Evolutionary conservation across 2,113 vertebrate genomes (phyloP).

Genomic region (Scomber scombrus): DNA sequence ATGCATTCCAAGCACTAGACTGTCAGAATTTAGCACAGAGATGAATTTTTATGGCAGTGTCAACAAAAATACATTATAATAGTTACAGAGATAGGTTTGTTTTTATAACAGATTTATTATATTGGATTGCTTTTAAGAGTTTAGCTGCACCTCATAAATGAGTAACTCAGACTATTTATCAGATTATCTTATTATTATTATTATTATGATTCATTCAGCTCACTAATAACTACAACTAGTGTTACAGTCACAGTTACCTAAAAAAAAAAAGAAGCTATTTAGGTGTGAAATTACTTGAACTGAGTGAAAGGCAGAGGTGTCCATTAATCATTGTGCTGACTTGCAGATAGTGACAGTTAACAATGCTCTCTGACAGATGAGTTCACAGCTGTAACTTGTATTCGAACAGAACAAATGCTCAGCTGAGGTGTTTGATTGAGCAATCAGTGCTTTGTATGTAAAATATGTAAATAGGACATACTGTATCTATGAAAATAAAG

Average conservation of each 20-base stretch:
- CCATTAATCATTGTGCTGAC: conserved; percentile 4
- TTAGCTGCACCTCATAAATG: neutral
- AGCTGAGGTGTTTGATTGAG: conserved; percentile 15
- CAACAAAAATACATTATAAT: neutral
- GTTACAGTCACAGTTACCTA: neutral
- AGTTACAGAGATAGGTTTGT: too few species aligned
- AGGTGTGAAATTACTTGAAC: conserved; percentile 7
- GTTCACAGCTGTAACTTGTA: neutral
- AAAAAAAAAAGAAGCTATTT: neutral
- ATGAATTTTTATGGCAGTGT: neutral
- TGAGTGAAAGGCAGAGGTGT: conserved; percentile 17
- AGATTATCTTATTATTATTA: neutral
- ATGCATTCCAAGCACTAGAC: neutral
- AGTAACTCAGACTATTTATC: neutral
- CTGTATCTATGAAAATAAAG: conserved; percentile 39
- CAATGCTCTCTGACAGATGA: neutral
- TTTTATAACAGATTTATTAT: neutral
- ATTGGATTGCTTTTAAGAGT: neutral
- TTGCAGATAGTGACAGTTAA: neutral
- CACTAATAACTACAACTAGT: neutral
- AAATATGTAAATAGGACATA: conserved; percentile 77
- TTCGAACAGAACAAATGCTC: conserved; percentile 16
- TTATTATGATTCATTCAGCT: neutral
- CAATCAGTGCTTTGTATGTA: conserved; percentile 53
- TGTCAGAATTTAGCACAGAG: neutral